Conservation (phyloP, 2,113 vertebrate species). For the Peromyscus leucopus region DNA sequence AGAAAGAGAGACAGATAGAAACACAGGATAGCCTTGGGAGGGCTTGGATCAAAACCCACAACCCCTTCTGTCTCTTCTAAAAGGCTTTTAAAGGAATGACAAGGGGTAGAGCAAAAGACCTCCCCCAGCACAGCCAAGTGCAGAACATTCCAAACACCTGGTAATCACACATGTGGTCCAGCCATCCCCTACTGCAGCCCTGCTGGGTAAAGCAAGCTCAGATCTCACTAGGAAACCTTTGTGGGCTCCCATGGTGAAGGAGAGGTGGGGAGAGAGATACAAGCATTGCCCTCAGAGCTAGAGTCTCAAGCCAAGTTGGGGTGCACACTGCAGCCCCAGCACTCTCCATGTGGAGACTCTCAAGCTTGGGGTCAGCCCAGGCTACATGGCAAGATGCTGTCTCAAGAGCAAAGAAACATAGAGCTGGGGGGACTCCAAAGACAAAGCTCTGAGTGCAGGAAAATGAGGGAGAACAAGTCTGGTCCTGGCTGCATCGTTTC, state of each 20-base stretch:
- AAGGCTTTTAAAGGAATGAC: too few relatives aligned
- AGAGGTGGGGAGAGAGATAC: background rate
- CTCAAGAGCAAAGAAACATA: background rate
- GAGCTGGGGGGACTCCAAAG: background rate
- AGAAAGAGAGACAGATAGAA: background rate
- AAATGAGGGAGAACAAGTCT: background rate
- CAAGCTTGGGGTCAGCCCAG: background rate
- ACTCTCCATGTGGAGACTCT: background rate
- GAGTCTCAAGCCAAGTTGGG: background rate
- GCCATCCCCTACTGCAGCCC: too few relatives aligned
- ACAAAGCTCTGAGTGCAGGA: background rate
- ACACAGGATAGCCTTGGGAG: too few relatives aligned
- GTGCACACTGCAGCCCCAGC: background rate
- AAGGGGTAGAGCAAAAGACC: too few relatives aligned
- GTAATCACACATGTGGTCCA: too few relatives aligned
- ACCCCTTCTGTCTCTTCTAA: too few relatives aligned
- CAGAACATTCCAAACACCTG: too few relatives aligned
- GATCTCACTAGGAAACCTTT: too few relatives aligned
- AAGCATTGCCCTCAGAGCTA: background rate
- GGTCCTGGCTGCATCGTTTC: background rate
- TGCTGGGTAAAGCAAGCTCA: too few relatives aligned
- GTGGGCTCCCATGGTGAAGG: too few relatives aligned
- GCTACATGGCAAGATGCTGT: background rate
- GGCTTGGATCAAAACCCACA: too few relatives aligned
- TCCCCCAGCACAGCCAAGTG: too few relatives aligned